Conservation (phyloP, 2,113 vertebrate genomes). For the Larimichthys polyactis region DNA sequence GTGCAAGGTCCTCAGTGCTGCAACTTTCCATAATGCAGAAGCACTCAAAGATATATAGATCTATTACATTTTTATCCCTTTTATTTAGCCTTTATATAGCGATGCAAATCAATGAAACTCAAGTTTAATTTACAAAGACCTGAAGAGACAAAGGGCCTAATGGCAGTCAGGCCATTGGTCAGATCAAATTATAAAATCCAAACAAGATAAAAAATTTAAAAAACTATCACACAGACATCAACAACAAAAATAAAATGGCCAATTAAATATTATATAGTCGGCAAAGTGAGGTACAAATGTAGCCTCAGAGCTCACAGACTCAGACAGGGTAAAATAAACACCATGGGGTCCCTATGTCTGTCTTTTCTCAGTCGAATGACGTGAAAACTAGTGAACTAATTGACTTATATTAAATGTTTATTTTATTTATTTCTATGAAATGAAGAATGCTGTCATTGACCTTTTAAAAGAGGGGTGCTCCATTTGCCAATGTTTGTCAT, state of each 20-base stretch:
- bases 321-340: neutral
- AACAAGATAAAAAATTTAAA: neutral
- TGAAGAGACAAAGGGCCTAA: neutral
- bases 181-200: neutral
- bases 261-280: neutral
- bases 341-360: neutral
- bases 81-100: constrained; percentile 1
- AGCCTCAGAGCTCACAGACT: neutral
- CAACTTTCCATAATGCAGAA: neutral
- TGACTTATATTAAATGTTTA: neutral
- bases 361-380: neutral
- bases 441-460: neutral
- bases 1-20: constrained; percentile 25
- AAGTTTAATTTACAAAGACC: neutral
- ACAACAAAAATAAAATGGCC: neutral
- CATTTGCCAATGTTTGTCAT: neutral
- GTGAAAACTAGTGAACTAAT: neutral
- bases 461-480: neutral
- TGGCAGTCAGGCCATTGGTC: neutral
- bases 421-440: neutral
- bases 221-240: neutral
- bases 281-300: neutral
- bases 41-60: constrained; percentile 1
- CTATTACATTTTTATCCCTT: neutral
- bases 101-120: neutral